Base-by-base conservation (phyloP, 2,888 invertebrate genomes). In the Oxyteleia sp. region DNA sequence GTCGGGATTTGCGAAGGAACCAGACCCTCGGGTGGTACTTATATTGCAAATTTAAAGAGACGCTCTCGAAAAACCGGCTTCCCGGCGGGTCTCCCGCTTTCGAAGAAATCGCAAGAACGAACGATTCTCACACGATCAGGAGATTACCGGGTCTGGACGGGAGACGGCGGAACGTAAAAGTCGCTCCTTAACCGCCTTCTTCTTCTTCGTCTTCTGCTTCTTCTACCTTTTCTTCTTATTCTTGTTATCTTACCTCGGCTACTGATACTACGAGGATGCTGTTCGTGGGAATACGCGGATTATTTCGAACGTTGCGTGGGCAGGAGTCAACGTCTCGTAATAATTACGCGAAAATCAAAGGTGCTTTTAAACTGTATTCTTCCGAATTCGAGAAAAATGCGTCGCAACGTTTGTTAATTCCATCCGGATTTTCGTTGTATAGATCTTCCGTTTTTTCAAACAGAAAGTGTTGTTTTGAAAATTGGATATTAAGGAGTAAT, bases 1-100 rank as follows among this genome's bases (percentile, higher is more conserved):
- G n/a, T n/a, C n/a, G n/a, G n/a, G n/a, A n/a, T n/a, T n/a, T n/a
- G n/a, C n/a, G n/a, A n/a, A n/a, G n/a, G n/a, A n/a, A 13, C 49
- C 38, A 15, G 63, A 43, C 61, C 64, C 61, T 72, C 80, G 68
- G 80, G 68, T 80, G 72, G 74, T 66, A 75, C 74, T 81, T 78
- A 76, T 51, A 72, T 82, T 71, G 84, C 84, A 80, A 85, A 84
- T 85, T 85, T 84, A 78, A 75, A 78, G 84, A 76, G 61, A 71
- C 66, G 78, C 81, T 74, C 66, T 79, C 71, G 79, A 84, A 84
- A 83, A 84, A 84, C 84, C 82, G 84, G 84, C 85, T 85, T 43
- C 79, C 51, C 74, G 71, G 41, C 68, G 63, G 61, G 57, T 75
- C 76, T 72, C 18, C 13, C 59, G 57, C 49, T 79, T 82, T 82